Evolutionary conservation across 2,888 invertebrate species (phyloP).

Genomic region (Schizotus pectinicornis): DNA sequence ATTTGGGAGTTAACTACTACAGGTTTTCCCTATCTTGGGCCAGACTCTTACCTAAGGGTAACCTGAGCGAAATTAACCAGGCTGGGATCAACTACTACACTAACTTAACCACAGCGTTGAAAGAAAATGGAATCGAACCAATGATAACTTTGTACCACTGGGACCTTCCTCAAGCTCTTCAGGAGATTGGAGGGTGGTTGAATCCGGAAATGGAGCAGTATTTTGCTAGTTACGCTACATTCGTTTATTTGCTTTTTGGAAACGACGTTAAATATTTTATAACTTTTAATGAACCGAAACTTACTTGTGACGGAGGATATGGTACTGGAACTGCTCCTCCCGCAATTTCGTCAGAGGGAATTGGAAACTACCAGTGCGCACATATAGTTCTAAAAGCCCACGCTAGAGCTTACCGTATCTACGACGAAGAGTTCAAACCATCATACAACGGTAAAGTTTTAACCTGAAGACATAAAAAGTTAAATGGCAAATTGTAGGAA

Average conservation of each 20-base stretch:
- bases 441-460: slow-evolving; percentile 59
- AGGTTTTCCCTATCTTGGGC: slow-evolving; percentile 78
- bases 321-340: slow-evolving; percentile 47
- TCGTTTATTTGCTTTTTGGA: slow-evolving; percentile 49
- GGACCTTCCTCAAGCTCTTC: slow-evolving; percentile 63
- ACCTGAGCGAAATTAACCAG: slow-evolving; percentile 64
- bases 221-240: slow-evolving; percentile 63
- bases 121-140: slow-evolving; percentile 63
- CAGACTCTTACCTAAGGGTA: slow-evolving; percentile 73
- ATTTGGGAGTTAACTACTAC: slow-evolving; percentile 70
- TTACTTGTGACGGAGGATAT: slow-evolving; percentile 45
- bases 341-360: slow-evolving; percentile 56
- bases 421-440: slow-evolving; percentile 63
- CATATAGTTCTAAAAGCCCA: slow-evolving; percentile 70
- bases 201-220: slow-evolving; percentile 63
- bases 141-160: slow-evolving; percentile 62
- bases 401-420: slow-evolving; percentile 66
- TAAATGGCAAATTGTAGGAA: slow-evolving; percentile 20
- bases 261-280: slow-evolving; percentile 58
- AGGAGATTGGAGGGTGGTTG: slow-evolving; percentile 57
- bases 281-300: slow-evolving; percentile 62
- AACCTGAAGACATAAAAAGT: no score
- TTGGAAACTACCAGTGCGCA: slow-evolving; percentile 66
- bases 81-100: slow-evolving; percentile 68
- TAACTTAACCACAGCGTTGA: slow-evolving; percentile 68